phyloP scores from a whole-genome alignment of 2,888 invertebrate genomes.

The Pollenia labialis region DNA sequence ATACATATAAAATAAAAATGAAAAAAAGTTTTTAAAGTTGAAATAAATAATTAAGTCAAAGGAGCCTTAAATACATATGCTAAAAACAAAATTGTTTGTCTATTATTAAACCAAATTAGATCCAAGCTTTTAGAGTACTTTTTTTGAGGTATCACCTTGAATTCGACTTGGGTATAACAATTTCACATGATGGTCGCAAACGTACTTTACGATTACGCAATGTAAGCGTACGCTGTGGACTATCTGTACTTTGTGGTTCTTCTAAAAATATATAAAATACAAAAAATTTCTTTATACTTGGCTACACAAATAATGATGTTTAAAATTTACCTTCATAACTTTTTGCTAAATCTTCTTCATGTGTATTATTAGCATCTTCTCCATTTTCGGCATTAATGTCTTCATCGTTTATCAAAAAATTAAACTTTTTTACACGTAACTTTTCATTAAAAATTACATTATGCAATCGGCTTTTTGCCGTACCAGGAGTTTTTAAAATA shows the following conservation, averaged over 20 bases:
- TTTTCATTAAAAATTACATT: conserved; percentile 80
- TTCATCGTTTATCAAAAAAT: conserved; percentile 78
- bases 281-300: no score
- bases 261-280: conserved; percentile 17
- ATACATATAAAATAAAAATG: no score
- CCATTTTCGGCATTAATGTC: conserved; percentile 52
- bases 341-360: conserved; percentile 53
- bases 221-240: conserved; percentile 72
- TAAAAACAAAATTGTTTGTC: no score
- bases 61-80: no score
- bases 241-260: background rate
- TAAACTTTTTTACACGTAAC: conserved; percentile 78
- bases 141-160: background rate
- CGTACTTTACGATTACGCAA: conserved; percentile 76
- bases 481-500: conserved; percentile 82
- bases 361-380: conserved; percentile 21
- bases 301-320: background rate
- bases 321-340: conserved; percentile 37
- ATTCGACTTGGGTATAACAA: conserved; percentile 73
- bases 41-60: no score
- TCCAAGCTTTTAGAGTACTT: no score
- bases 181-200: conserved; percentile 75
- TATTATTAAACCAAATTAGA: no score
- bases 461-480: conserved; percentile 74
- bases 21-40: no score